Percentiles rank a stretch among this genome's conserved stretches.
Conservation (phyloP, 2,797 vertebrate genomes). For the Sciurus vulgaris region DNA sequence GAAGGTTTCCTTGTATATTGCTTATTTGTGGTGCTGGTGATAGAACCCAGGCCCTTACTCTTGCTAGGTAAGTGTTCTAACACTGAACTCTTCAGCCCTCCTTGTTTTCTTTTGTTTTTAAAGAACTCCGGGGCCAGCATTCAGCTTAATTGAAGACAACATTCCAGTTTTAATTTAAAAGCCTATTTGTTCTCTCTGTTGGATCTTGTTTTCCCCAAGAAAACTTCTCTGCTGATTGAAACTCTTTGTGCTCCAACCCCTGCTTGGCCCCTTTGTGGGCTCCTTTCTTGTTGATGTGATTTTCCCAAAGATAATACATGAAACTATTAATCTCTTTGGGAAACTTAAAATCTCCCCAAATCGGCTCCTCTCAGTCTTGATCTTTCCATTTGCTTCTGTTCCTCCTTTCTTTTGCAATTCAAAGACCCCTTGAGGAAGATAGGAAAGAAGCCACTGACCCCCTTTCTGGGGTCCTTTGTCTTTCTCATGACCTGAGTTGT, state of each 20-base stretch:
- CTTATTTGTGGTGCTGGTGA: too few relatives aligned
- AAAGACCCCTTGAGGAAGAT: neutral
- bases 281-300: neutral
- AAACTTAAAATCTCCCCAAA: neutral
- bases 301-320: constrained; percentile 28
- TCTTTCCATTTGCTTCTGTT: neutral
- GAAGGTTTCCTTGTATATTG: too few relatives aligned
- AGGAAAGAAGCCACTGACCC: neutral
- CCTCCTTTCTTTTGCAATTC: neutral
- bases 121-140: neutral
- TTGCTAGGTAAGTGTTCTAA: neutral
- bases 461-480: neutral
- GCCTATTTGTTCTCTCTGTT: neutral
- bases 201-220: neutral
- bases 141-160: neutral
- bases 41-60: too few relatives aligned
- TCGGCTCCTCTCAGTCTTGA: neutral
- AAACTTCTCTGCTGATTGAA: neutral
- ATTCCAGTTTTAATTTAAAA: neutral
- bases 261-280: neutral
- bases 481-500: neutral
- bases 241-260: too few relatives aligned
- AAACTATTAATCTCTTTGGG: neutral
- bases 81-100: neutral
- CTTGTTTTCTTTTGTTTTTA: neutral